phyloP scores from a whole-genome alignment of 2,888 invertebrate species.

The Cheiracanthium punctorium region DNA sequence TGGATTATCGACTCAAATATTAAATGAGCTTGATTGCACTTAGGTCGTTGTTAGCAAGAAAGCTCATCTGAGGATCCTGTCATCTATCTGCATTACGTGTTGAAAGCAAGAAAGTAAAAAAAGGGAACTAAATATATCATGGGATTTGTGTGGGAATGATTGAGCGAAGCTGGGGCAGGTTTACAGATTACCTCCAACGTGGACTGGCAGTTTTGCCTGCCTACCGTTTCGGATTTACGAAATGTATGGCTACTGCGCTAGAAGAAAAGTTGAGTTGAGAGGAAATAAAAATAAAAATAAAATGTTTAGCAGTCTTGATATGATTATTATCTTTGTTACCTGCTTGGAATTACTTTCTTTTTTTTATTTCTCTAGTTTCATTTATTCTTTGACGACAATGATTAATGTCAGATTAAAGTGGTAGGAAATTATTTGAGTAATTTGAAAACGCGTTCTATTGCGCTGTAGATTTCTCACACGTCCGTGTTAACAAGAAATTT shows the following conservation, averaged over 20 bases:
- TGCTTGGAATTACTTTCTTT: not conserved
- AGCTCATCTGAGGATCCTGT: not conserved
- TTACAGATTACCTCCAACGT: conserved; percentile 36
- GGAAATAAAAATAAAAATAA: not conserved
- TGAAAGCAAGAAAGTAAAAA: not conserved
- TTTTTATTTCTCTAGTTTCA: not conserved
- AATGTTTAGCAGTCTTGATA: not conserved
- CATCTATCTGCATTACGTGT: conserved; percentile 12
- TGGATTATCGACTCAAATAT: too few relatives aligned
- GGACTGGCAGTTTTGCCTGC: conserved; percentile 19
- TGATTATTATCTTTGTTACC: conserved; percentile 14
- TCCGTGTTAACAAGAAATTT: not conserved
- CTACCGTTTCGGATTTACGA: conserved; percentile 14
- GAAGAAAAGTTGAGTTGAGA: too few relatives aligned
- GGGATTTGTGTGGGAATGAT: conserved; percentile 31
- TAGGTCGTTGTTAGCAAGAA: not conserved
- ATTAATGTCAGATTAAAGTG: conserved; percentile 3
- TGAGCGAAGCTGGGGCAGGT: conserved; percentile 10
- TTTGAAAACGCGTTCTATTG: not conserved
- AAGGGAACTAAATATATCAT: not conserved
- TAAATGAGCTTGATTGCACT: not conserved
- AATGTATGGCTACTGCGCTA: not conserved
- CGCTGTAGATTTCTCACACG: not conserved
- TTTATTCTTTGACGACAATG: not conserved
- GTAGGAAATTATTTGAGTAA: not conserved